Percentiles rank a stretch among this genome's conserved stretches.
Evolutionary conservation across 1,140 invertebrate genomes (phyloP).

Genomic region (Leptonema lineaticorne): DNA sequence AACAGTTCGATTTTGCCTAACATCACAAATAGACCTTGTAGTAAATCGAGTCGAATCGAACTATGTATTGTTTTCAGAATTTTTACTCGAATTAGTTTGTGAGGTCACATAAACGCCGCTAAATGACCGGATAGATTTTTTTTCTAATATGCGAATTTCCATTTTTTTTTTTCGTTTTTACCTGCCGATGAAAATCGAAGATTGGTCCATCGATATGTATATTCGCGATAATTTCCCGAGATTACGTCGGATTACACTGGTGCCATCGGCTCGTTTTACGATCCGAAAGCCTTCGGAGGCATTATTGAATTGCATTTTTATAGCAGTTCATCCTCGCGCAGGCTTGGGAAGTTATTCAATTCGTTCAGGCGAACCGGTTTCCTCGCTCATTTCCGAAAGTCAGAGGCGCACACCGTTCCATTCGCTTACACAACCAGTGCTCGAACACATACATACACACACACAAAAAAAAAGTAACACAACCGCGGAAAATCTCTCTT

Average conservation of each 20-base stretch:
- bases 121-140: too few relatives aligned
- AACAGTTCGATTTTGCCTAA: too few relatives aligned
- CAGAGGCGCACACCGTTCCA: neutral
- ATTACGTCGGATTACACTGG: neutral
- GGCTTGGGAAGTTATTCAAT: slow-evolving; percentile 15
- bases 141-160: too few relatives aligned
- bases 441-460: neutral
- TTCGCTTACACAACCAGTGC: neutral
- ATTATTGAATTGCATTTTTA: slow-evolving; percentile 12
- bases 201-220: too few relatives aligned
- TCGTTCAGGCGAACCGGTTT: slow-evolving; percentile 3
- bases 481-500: neutral
- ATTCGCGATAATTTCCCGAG: neutral
- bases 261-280: neutral
- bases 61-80: too few relatives aligned
- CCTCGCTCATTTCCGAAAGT: slow-evolving; percentile 7
- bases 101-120: too few relatives aligned
- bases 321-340: neutral
- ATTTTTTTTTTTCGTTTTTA: too few relatives aligned
- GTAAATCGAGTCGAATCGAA: too few relatives aligned
- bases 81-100: too few relatives aligned
- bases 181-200: too few relatives aligned
- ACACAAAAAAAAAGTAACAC: too few relatives aligned
- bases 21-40: too few relatives aligned
- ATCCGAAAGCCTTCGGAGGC: neutral